Evolutionary conservation across 2,797 vertebrate species (phyloP).

Genomic region (Phyllotis vaccarum): DNA sequence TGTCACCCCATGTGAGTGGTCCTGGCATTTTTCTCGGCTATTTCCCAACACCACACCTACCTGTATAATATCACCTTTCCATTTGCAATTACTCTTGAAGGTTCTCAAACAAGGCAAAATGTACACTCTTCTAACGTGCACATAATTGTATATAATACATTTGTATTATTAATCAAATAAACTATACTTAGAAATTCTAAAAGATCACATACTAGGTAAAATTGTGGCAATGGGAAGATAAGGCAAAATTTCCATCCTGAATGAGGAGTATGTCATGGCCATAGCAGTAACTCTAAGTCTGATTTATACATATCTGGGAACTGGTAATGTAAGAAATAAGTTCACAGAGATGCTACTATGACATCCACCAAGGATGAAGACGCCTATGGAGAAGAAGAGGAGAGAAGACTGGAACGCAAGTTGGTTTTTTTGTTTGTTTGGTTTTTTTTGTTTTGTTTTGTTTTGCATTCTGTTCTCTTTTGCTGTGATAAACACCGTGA

Average conservation of each 20-base stretch:
- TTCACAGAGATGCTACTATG: background rate
- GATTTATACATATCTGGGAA: background rate
- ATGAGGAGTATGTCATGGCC: background rate
- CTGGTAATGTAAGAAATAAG: background rate
- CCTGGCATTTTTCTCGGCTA: background rate
- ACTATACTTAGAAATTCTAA: background rate
- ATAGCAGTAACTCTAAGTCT: background rate
- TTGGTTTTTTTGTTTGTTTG: no score
- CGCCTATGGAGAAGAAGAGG: background rate
- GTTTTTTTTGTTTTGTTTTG: no score
- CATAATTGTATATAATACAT: background rate
- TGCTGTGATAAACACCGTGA: no score
- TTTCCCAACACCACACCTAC: background rate
- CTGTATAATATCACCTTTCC: background rate
- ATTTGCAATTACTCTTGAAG: background rate
- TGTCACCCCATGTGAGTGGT: background rate
- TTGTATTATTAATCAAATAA: background rate
- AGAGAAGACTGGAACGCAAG: background rate
- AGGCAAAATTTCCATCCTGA: background rate
- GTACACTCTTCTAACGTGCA: background rate
- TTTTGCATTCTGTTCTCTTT: no score
- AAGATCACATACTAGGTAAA: background rate
- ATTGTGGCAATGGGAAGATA: background rate
- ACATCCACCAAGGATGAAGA: background rate
- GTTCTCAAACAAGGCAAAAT: constrained; percentile 11